Base-by-base conservation (phyloP, 1,140 invertebrate genomes). In the Lethrus apterus region DNA sequence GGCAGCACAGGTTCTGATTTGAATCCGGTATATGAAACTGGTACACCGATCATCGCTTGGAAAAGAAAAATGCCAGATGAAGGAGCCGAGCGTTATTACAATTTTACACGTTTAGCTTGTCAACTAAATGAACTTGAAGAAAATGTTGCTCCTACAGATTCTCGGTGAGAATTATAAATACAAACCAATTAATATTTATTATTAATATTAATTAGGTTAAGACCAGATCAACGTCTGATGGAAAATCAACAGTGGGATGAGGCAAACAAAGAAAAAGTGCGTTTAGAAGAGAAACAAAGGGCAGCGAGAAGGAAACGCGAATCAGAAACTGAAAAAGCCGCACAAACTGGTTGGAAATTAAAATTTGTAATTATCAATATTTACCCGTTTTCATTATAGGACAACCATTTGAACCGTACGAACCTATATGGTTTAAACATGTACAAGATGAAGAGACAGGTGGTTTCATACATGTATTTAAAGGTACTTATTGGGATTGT, bases 211-310 rank as follows among this genome's bases (percentile, higher is more conserved):
- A 26, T 98, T 71, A 79, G 93, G 36, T 76, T 94, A 34, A 77
- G 95, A 47, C 94, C 95, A 31, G 95, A 99, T 78, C 94, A 98
- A 71, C 79, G 93, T 33, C 76, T 97, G 31, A 99, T 99, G 95
- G 97, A 99, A 69, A 78, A 93, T 45, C 93, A 92, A 4, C 62
- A 74, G 11, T 99, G 95, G 94, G 93, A 99, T 58, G 91, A 94
- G 57, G 95, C 95, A 20, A 99, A 99, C 71, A 67, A 76, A 10
- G 83, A 90, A 60, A 99, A 99, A 70, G 42, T 70, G 5, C 72
- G 85, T 32, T 70, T 99, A 1, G 96, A 99, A 70, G 94, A 99
- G 61, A 97, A 98, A 69, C 96, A 99, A 70, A 76, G 90, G 43
- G 67, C 75, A 14, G 77, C 70, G 31, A 72, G 90, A 31, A 73